phyloP scores from a whole-genome alignment of 2,113 vertebrate species.

The Nycticryphes semicollaris region DNA sequence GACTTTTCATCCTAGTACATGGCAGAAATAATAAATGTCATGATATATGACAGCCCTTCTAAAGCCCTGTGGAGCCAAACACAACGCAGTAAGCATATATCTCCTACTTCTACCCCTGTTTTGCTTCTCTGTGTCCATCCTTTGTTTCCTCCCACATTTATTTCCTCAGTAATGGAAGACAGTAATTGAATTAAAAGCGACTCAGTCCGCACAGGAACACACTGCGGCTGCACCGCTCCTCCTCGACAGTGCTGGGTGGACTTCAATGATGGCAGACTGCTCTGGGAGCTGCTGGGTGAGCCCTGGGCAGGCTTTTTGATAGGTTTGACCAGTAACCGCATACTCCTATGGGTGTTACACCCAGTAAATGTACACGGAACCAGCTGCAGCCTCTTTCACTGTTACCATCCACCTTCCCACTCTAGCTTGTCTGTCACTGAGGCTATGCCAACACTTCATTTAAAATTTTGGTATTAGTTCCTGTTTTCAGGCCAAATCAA shows the following conservation, averaged over 20 bases:
- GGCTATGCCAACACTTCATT: background rate
- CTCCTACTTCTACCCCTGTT: constrained; percentile 18
- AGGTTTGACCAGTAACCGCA: background rate
- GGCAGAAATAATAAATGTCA: constrained; percentile 48
- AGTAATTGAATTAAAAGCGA: constrained; percentile 43
- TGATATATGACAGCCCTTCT: constrained; percentile 38
- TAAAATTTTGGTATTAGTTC: background rate
- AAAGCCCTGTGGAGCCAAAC: constrained; percentile 22
- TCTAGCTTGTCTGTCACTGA: background rate
- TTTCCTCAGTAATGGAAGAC: constrained; percentile 40
- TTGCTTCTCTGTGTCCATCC: constrained; percentile 16
- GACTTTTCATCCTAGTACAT: background rate
- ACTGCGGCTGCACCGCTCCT: background rate
- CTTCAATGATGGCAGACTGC: background rate
- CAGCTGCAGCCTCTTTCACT: background rate
- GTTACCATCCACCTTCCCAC: background rate
- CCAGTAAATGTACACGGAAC: background rate
- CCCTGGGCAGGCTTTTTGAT: background rate
- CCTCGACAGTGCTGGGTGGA: rapidly evolving
- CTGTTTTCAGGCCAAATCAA: background rate
- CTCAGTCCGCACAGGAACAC: background rate
- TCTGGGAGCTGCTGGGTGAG: background rate
- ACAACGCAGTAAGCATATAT: background rate
- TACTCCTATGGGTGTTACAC: background rate
- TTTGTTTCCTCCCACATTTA: constrained; percentile 60